These are phyloP conservation scores for Tenodera sinensis DNA, from an alignment of 2,888 invertebrate species.

Conservation along the genomic window DNA sequence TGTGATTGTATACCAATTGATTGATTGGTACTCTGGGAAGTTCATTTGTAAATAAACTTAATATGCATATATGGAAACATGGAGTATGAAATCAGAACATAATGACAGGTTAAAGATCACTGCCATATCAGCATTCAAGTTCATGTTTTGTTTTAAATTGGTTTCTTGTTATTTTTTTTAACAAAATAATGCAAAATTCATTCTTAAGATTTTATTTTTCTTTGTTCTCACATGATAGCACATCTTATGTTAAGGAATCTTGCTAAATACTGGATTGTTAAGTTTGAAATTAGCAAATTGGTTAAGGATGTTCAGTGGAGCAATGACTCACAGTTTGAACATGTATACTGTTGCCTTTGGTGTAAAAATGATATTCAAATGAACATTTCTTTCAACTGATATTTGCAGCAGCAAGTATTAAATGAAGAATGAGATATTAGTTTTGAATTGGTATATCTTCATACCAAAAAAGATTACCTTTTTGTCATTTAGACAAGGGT, in stretches of 20 bases:
- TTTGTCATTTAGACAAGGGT: too few species aligned
- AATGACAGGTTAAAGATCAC: not conserved
- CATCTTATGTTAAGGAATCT: not conserved
- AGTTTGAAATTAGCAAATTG: not conserved
- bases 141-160: not conserved
- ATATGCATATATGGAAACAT: not conserved
- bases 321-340: too few species aligned
- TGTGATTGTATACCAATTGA: not conserved
- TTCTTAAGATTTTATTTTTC: not conserved
- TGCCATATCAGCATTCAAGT: not conserved
- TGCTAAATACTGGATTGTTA: not conserved
- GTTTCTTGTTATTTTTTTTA: not conserved
- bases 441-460: too few species aligned
- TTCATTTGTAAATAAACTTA: not conserved
- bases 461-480: too few species aligned
- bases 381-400: too few species aligned
- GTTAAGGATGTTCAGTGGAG: not conserved
- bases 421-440: too few species aligned
- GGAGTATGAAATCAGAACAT: not conserved
- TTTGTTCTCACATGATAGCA: not conserved
- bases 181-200: not conserved
- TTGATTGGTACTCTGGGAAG: not conserved
- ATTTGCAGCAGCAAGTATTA: too few species aligned
- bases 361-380: too few species aligned
- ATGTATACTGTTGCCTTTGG: too few species aligned